These are phyloP conservation scores for Punctoribates punctum DNA, from an alignment of 2,888 invertebrate species.

Conservation along the genomic window DNA sequence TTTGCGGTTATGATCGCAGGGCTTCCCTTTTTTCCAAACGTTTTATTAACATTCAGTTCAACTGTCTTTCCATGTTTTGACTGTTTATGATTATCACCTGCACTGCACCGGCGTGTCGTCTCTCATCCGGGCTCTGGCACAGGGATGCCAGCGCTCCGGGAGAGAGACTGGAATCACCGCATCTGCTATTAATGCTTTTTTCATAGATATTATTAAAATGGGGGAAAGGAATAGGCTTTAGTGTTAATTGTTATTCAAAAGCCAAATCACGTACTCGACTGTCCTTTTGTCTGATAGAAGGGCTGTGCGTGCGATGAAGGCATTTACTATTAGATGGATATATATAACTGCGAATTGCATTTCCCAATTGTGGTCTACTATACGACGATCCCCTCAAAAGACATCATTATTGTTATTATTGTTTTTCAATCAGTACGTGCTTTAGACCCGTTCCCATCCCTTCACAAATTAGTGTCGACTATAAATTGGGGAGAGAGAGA, in stretches of 20 bases:
- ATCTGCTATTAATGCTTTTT: not conserved
- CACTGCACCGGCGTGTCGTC: not conserved
- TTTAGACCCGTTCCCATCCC: not conserved
- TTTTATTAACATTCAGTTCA: too few relatives aligned
- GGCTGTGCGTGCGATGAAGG: conserved; percentile 1
- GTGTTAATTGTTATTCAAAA: conserved; percentile 25
- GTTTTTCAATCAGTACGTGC: conserved; percentile 31
- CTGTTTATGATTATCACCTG: conserved; percentile 18
- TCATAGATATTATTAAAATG: not conserved
- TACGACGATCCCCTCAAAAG: not conserved
- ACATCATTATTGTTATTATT: conserved; percentile 19
- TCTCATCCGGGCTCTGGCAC: not conserved
- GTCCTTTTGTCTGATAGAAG: not conserved
- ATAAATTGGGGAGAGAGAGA: not conserved
- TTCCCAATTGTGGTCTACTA: not conserved
- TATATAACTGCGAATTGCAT: not conserved
- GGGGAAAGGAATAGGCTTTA: not conserved
- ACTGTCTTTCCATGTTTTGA: not conserved
- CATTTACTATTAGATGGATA: not conserved
- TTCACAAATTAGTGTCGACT: not conserved
- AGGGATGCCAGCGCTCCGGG: too few relatives aligned
- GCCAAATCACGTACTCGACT: conserved; percentile 4
- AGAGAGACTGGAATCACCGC: not conserved
- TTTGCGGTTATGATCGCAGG: too few relatives aligned
- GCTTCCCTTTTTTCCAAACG: too few relatives aligned